Base-by-base conservation (phyloP, 2,113 vertebrate species). In the Calidris pygmaea region DNA sequence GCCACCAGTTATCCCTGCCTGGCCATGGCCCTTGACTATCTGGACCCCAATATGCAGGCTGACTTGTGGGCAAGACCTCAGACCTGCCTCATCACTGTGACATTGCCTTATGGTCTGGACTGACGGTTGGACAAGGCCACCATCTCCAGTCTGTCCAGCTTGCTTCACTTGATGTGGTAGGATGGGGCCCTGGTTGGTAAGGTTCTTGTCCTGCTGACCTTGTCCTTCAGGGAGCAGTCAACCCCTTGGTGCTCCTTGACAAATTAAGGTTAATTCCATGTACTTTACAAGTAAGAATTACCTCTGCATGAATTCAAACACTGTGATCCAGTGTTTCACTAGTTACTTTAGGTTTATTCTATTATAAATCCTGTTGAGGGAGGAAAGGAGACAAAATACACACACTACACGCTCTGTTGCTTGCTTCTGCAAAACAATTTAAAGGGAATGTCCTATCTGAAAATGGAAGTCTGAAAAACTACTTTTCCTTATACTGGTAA, bases 31-130 rank as follows among this genome's bases (percentile, higher is more conserved):
- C 24, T 29, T 20, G 30, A 4, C 32, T 60, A n/a, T 27, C 55
- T 37, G n/a, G n/a, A 14, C 20, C 26, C 26, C 0, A 0, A 34
- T 12, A 11, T 0, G 0, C 27, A 58, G 24, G 23, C 24, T 35
- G 37, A 9, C 21, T 47, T 48, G 8, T 32, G 70, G 56, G 7
- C 12, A 45, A 16, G 50, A 35, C n/a, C 56, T 79, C 41, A 72
- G 13, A 45, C 27, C 41, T 19, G 8, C 35, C 73, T 55, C 32
- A 19, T 21, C 12, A 5, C 43, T 12, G 3, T 34, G 30, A 24
- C 6, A 3, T 7, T 63, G 32, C 20, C 62, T 43, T 22, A 4
- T n/a, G 17, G 20, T 68, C n/a, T 60, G 53, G 10, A 9, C 18
- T 81, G 23, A 10, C 0, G 3, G 22, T 3, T 85, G 56, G 48